Base-by-base conservation (phyloP, 2,113 vertebrate genomes). In the Spheniscus mendiculus region DNA sequence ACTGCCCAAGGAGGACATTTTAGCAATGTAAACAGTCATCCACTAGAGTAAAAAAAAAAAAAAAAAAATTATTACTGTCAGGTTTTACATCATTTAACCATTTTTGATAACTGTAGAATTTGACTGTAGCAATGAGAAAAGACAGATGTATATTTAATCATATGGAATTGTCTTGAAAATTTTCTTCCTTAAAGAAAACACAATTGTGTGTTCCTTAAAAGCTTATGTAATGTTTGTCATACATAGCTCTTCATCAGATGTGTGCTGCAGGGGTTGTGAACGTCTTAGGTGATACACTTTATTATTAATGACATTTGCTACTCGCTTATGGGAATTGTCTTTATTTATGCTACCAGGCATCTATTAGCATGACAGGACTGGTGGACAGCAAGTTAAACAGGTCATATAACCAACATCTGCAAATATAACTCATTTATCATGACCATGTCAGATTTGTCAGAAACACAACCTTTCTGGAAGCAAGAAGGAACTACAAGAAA, bases 361-460 rank as follows among this genome's bases (percentile, higher is more conserved):
- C 87, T 95, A 84, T 96, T 91, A 97, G 96, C 55, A 89, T 95
- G 89, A 93, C 83, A 92, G 83, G 40, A 62, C 91, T 91, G 73
- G 96, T 32, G 29, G 77, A 96, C 71, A 94, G 83, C 82, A 89
- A 93, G 71, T 76, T 97, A 93, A 95, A 87, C 65, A 87, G 92
- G 77, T 96, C 96, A 90, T 91, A 92, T 86, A 97, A 97, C 96
- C 93, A 97, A 95, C 92, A 97, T 95, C 87, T 97, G 88, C 90
- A 97, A 90, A 96, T 92, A 95, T 65, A 93, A 85, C 88, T 97
- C 95, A 98, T 98, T 98, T 95, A 98, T 98, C 95, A 98, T 92
- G 86, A 34, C 65, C 42, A 70, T 87, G 96, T 96, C 97, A 98
- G 91, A 97, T 95, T 83, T 97, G 91, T 98, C 94, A 97, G 78